Conservation (phyloP, 2,888 invertebrate species). For the Iselma pallidipennis region DNA sequence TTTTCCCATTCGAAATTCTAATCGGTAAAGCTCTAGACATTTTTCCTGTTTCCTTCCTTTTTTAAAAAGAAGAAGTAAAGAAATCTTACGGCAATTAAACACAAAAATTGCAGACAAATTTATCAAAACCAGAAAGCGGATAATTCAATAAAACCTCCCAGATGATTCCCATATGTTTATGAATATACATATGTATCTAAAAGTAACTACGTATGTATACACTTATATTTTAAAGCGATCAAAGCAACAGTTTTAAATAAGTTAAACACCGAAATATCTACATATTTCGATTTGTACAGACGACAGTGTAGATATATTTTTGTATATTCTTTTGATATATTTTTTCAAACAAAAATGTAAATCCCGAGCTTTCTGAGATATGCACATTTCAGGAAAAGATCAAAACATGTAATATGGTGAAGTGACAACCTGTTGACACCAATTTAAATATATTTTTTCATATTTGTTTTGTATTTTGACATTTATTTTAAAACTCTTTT, state of each 20-base stretch:
- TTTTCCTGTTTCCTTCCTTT: conserved; percentile 12
- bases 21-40: conserved; percentile 20
- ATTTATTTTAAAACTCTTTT: conserved; percentile 1
- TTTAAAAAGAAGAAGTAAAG: conserved; percentile 14
- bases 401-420: conserved; percentile 27
- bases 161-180: neutral
- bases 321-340: conserved; percentile 11
- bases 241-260: neutral
- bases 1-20: conserved; percentile 17
- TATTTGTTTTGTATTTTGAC: conserved; percentile 9
- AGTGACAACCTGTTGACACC: conserved; percentile 35
- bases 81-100: conserved; percentile 8
- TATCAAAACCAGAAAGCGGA: conserved; percentile 4
- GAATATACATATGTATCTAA: too few relatives aligned
- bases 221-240: neutral
- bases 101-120: conserved; percentile 4
- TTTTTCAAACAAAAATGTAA: conserved; percentile 15
- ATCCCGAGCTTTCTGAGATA: conserved; percentile 13
- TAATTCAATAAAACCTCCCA: conserved; percentile 9
- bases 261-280: neutral
- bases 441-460: conserved; percentile 26
- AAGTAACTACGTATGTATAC: neutral
- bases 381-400: conserved; percentile 15
- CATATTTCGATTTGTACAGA: neutral
- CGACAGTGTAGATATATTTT: conserved; percentile 3